These are phyloP conservation scores for Anabas testudineus DNA, from an alignment of 2,797 vertebrate species.

Conservation along the genomic window DNA sequence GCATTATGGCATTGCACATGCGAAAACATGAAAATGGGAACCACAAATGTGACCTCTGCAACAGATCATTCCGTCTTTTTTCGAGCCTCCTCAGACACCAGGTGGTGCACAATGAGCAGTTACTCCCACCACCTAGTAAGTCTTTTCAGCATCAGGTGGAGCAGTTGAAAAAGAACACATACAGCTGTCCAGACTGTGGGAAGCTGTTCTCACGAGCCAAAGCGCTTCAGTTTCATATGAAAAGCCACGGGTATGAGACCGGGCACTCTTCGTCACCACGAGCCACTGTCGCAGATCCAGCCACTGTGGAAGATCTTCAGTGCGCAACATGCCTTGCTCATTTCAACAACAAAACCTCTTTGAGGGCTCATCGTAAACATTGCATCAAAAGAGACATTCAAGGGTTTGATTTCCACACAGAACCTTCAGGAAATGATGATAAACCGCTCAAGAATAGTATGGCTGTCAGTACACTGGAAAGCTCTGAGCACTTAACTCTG, in stretches of 20 bases:
- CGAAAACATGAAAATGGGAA: constrained; percentile 81
- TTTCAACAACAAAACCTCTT: constrained; percentile 76
- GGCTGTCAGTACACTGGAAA: constrained; percentile 3
- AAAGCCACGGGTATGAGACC: constrained; percentile 84
- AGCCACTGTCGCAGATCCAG: constrained; percentile 34
- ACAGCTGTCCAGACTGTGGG: constrained; percentile 85
- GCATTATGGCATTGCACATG: constrained; percentile 82
- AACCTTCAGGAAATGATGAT: constrained; percentile 13
- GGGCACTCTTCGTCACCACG: constrained; percentile 66
- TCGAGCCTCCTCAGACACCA: constrained; percentile 85
- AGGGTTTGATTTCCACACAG: constrained; percentile 7
- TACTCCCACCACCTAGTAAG: constrained; percentile 78
- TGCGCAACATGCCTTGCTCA: constrained; percentile 75
- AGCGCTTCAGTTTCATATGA: constrained; percentile 89
- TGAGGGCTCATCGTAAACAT: constrained; percentile 78
- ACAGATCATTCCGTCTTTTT: constrained; percentile 83
- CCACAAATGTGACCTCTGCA: constrained; percentile 84
- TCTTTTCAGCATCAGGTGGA: constrained; percentile 87
- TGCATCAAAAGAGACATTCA: constrained; percentile 67
- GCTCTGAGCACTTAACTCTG: not conserved
- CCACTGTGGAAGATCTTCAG: constrained; percentile 70
- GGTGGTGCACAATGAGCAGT: constrained; percentile 77
- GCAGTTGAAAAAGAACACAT: constrained; percentile 84
- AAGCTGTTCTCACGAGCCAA: constrained; percentile 86
- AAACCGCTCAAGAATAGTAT: constrained; percentile 5